Evolutionary conservation across 1,140 invertebrate genomes (phyloP).

Genomic region (Cataglyphis hispanica): DNA sequence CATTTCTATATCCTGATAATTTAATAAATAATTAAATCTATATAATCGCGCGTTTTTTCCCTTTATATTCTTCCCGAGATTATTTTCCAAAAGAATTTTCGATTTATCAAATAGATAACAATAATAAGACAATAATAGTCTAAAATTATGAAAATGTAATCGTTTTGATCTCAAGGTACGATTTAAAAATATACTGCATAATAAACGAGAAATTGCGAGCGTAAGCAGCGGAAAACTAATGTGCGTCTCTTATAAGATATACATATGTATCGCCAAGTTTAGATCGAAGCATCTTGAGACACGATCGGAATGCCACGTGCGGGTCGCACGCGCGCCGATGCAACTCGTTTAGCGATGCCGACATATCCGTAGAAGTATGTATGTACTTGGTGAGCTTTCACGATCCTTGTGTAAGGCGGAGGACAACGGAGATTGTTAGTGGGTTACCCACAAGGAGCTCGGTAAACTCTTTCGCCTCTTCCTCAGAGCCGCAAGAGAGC

Average conservation of each 20-base stretch:
- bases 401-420: background rate
- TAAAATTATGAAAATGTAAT: background rate
- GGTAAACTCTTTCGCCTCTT: constrained; percentile 11
- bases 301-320: constrained; percentile 43
- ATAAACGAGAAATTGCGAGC: background rate
- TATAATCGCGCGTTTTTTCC: too few species aligned
- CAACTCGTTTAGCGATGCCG: background rate
- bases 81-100: too few species aligned
- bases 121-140: background rate
- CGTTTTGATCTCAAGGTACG: background rate
- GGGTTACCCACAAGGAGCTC: constrained; percentile 10
- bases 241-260: background rate
- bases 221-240: background rate
- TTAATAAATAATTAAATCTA: too few species aligned
- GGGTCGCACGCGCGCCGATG: constrained; percentile 14
- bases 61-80: too few species aligned
- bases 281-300: constrained; percentile 12
- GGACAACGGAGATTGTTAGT: constrained; percentile 9
- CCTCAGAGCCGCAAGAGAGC: constrained; percentile 1
- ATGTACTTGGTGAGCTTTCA: constrained; percentile 25
- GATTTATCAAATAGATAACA: too few species aligned
- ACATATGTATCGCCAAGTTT: constrained; percentile 29
- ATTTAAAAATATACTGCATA: background rate
- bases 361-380: background rate
- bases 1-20: too few species aligned